Evolutionary conservation across 2,888 invertebrate genomes (phyloP), one percentile per base, ranked within the genome.

Genomic region (Dolichomitus sp.): DNA sequence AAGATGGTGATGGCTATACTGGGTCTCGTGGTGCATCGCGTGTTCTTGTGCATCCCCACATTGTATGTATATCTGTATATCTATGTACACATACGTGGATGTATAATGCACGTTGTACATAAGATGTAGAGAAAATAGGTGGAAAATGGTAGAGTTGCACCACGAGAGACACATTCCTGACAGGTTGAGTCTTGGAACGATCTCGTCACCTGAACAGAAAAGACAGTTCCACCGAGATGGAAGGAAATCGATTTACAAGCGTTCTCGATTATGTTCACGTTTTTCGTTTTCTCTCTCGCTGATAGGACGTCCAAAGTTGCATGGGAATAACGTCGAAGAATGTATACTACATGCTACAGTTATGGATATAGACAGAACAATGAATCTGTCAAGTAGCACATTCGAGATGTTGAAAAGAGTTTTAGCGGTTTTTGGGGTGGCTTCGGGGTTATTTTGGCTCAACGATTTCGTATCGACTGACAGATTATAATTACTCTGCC

Each of bases 161-260:
- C 57, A 45, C 57, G 61, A 33, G 42, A 75, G 72, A 76, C 33
- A 76, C 63, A 75, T 80, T 69, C 40, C 48, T 83, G 61, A 80
- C 63, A 76, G 68, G 68, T 80, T 57, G 57, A 40, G 72, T 68
- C 72, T 48, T 54, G 57, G 72, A 68, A 77, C 80, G 63, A 76
- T 80, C 45, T 54, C 54, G 63, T 80, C 76, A 50, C 42, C 40
- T 19, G 68, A 61, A 23, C 19, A 61, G 54, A 80, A 27, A 66
- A 79, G 33, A 12, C 42, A 33, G 45, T 30, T 57, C 0, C 45
- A 2, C 12, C 30, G 57, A 57, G n/a, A 37, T 27, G 57, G 30
- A 70, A 12, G 40, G 14, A 30, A 30, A 70, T 57, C 57, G 42
- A 70, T 70, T 70, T 45, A 30, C 33, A 50, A 57, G 27, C 70